phyloP scores from a whole-genome alignment of 2,888 invertebrate genomes.

The Acronicta alni region DNA sequence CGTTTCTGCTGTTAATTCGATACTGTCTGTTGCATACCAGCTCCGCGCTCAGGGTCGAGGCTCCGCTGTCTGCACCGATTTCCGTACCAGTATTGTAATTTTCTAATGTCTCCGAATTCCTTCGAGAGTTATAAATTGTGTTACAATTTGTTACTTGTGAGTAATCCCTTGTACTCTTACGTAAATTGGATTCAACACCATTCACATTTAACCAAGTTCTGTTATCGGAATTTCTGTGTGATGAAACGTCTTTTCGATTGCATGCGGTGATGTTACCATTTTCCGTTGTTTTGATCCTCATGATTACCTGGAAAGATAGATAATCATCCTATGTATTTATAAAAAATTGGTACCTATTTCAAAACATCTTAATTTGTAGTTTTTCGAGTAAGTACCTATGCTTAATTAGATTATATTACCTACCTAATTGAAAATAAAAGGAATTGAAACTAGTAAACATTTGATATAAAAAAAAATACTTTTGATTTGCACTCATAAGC shows the following conservation, averaged over 20 bases:
- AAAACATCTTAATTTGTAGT: no score
- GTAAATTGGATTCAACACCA: conserved; percentile 58
- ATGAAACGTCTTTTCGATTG: conserved; percentile 61
- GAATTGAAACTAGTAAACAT: no score
- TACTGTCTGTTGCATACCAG: conserved; percentile 81
- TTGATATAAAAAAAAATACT: no score
- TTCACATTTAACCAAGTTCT: conserved; percentile 65
- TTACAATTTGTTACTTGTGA: conserved; percentile 66
- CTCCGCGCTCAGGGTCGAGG: conserved; percentile 60
- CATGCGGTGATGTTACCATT: conserved; percentile 77
- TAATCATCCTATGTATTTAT: neutral
- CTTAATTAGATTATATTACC: no score
- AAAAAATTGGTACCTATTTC: no score
- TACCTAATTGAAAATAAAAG: no score
- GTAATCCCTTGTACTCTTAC: conserved; percentile 63
- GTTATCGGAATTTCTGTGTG: conserved; percentile 62
- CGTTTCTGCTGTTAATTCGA: conserved; percentile 72
- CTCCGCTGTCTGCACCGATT: conserved; percentile 50
- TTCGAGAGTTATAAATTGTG: conserved; percentile 59
- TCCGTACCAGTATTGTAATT: conserved; percentile 56
- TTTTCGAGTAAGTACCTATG: no score
- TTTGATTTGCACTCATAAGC: no score
- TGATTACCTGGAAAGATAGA: conserved; percentile 76
- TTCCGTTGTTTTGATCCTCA: conserved; percentile 78
- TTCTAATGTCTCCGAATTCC: conserved; percentile 62